These are phyloP conservation scores for Pteronura brasiliensis DNA, from an alignment of 2,113 vertebrate genomes.

Conservation along the genomic window DNA sequence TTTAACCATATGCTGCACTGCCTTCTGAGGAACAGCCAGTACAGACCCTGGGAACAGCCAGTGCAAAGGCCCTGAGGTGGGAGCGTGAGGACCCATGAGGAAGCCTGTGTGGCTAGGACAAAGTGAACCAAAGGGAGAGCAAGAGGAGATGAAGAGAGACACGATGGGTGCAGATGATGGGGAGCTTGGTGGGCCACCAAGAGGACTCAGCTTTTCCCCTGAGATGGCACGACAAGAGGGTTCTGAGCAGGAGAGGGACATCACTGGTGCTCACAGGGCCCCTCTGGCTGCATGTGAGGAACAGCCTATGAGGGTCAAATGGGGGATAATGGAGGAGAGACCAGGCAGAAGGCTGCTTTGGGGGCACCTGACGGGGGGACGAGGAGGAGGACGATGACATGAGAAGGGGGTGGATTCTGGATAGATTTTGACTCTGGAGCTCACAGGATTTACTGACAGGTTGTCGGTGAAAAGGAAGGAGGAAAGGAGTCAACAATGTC, in stretches of 20 bases:
- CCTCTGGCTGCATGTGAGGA: background rate
- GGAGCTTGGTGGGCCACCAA: fast-evolving
- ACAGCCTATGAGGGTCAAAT: background rate
- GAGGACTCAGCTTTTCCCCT: background rate
- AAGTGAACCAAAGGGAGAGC: background rate
- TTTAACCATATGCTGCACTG: background rate
- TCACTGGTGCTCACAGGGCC: background rate
- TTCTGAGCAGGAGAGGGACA: fast-evolving
- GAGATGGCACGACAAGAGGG: background rate
- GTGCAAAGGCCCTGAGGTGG: background rate
- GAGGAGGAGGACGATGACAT: background rate
- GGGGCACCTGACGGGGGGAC: background rate
- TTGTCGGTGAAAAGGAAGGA: background rate
- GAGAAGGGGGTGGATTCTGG: background rate
- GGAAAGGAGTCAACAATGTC: background rate
- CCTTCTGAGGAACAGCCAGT: background rate
- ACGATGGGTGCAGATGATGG: background rate
- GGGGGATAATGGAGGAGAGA: background rate
- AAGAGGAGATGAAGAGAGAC: background rate
- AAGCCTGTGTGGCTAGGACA: background rate
- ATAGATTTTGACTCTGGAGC: background rate
- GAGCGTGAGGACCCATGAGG: fast-evolving
- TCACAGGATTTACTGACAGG: background rate
- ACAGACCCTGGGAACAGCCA: background rate
- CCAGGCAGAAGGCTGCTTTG: background rate